These are phyloP conservation scores for Cantharis flavilabris DNA, from an alignment of 2,888 invertebrate species.

Conservation along the genomic window DNA sequence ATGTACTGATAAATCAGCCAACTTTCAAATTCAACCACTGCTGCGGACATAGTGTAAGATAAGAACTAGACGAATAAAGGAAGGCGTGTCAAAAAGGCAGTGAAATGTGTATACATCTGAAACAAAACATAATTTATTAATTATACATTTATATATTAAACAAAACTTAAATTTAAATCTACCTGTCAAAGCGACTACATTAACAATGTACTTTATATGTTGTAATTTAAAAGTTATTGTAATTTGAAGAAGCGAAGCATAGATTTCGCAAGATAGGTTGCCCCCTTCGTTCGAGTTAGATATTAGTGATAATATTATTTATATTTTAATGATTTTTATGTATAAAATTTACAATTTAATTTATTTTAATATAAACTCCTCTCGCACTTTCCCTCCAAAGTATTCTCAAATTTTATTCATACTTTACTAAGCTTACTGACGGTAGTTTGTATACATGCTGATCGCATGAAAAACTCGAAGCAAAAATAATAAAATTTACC, in stretches of 20 bases:
- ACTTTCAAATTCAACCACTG: slow-evolving; percentile 62
- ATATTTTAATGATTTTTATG: too few species aligned
- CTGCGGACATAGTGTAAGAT: slow-evolving; percentile 10
- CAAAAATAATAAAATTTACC: background rate
- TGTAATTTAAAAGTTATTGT: background rate
- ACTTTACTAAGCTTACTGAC: too few species aligned
- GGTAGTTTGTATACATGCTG: too few species aligned
- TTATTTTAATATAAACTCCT: too few species aligned
- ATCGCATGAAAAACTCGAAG: too few species aligned
- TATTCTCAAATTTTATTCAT: too few species aligned
- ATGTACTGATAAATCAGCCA: slow-evolving; percentile 74
- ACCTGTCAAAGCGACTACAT: background rate
- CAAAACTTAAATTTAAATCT: background rate
- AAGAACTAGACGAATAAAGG: slow-evolving; percentile 9
- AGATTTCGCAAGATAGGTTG: too few species aligned
- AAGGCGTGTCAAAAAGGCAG: slow-evolving; percentile 12
- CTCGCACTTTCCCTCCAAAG: too few species aligned
- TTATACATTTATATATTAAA: background rate
- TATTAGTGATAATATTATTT: too few species aligned
- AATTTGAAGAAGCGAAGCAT: background rate
- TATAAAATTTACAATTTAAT: too few species aligned
- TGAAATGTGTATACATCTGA: slow-evolving; percentile 12
- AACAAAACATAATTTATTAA: background rate
- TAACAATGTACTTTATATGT: background rate
- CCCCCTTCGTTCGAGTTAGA: too few species aligned